Conservation (phyloP, 1,140 invertebrate species). For the Lysiphlebus fabarum region DNA sequence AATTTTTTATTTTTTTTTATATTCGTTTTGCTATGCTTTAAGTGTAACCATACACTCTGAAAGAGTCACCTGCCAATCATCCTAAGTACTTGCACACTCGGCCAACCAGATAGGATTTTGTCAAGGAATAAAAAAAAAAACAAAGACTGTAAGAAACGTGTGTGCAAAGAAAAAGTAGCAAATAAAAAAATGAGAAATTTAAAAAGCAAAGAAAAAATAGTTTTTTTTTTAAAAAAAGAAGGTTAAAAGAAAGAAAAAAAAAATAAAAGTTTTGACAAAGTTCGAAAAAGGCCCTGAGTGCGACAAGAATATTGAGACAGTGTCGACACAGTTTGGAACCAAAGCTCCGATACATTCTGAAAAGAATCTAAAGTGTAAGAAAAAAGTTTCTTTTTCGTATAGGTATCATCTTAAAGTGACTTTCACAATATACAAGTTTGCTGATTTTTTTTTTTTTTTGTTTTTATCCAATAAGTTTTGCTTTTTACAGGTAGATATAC, state of each 20-base stretch:
- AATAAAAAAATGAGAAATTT: conserved; percentile 1
- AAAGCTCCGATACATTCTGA: conserved; percentile 18
- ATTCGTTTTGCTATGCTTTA: conserved; percentile 30
- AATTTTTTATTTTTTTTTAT: too few species aligned
- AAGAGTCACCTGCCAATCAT: conserved; percentile 38
- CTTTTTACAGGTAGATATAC: conserved; percentile 3
- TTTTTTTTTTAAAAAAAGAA: not conserved
- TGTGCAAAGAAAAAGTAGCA: conserved; percentile 2
- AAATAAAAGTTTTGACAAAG: conserved; percentile 10
- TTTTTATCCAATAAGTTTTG: not conserved
- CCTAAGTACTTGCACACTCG: conserved; percentile 36
- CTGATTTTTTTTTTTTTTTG: too few species aligned
- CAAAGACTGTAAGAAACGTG: not conserved
- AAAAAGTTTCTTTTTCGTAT: conserved; percentile 7
- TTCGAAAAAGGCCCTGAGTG: conserved; percentile 17
- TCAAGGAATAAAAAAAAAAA: conserved; percentile 4
- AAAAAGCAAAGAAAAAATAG: conserved; percentile 16
- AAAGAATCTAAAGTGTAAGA: conserved; percentile 12
- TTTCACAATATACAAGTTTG: too few species aligned
- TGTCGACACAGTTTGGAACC: conserved; percentile 3
- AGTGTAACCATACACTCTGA: conserved; percentile 11
- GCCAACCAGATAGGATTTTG: conserved; percentile 17
- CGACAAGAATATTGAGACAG: conserved; percentile 26
- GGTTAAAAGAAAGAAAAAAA: conserved; percentile 2
- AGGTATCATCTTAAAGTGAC: too few species aligned